These are phyloP conservation scores for Eumacrocentrus americanus DNA, from an alignment of 2,888 invertebrate species.

Conservation along the genomic window DNA sequence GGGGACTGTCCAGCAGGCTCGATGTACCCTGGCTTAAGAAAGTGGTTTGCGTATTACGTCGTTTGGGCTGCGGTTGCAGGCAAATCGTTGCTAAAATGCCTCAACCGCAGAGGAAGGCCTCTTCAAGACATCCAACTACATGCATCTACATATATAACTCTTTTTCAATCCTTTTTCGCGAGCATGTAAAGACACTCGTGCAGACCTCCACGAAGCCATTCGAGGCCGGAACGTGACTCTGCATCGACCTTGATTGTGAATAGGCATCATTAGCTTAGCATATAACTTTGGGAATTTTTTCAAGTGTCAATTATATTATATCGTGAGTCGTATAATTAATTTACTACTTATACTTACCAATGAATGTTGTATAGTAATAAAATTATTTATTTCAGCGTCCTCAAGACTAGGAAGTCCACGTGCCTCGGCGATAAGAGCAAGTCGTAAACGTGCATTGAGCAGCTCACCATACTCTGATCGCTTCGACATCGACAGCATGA, in stretches of 20 bases:
- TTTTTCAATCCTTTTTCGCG: neutral
- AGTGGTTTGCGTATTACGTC: conserved; percentile 54
- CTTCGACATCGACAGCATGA: conserved; percentile 94
- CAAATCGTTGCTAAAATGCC: conserved; percentile 57
- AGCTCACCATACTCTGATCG: conserved; percentile 95
- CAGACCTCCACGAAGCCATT: neutral
- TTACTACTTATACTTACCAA: neutral
- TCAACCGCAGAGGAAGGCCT: conserved; percentile 46
- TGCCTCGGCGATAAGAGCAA: conserved; percentile 66
- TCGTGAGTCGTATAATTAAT: neutral
- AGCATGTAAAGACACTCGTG: neutral
- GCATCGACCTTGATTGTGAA: too few species aligned
- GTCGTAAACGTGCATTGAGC: conserved; percentile 90
- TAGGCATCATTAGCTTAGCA: too few species aligned
- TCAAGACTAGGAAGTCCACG: conserved; percentile 73
- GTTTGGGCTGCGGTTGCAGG: conserved; percentile 54
- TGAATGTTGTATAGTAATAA: neutral
- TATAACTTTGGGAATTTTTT: neutral
- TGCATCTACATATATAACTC: neutral
- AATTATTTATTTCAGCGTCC: conserved; percentile 47
- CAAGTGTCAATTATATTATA: neutral
- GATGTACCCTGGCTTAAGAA: conserved; percentile 40
- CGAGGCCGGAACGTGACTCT: too few species aligned
- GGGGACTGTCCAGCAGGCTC: neutral
- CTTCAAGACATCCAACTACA: neutral